Evolutionary conservation across 1,140 invertebrate species (phyloP).

Genomic region (Zaprionus vittiger): DNA sequence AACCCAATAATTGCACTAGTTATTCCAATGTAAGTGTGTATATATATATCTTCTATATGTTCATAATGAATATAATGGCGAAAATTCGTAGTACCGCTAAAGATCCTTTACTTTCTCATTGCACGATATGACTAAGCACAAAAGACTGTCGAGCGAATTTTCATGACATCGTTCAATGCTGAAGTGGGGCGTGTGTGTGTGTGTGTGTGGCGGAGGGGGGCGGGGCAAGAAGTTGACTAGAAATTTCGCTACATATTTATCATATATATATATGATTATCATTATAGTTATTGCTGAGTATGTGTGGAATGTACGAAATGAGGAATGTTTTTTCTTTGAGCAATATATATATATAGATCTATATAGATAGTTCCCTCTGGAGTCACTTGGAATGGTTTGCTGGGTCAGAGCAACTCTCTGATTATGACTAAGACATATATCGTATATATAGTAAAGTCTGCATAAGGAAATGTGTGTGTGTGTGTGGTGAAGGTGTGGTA

Average conservation of each 20-base stretch:
- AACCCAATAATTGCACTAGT: conserved; percentile 55
- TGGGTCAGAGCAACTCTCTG: neutral
- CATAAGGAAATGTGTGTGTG: neutral
- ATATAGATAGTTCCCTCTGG: neutral
- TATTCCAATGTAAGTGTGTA: conserved; percentile 27
- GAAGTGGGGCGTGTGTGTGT: conserved; percentile 15
- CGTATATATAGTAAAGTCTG: neutral
- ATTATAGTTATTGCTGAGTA: conserved; percentile 5
- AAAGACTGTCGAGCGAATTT: conserved; percentile 1
- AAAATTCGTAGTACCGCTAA: conserved; percentile 64
- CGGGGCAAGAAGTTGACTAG: conserved; percentile 81
- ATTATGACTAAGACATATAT: conserved; percentile 11
- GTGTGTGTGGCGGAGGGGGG: conserved; percentile 33
- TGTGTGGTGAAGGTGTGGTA: neutral
- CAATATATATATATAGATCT: neutral
- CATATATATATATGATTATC: conserved; percentile 35
- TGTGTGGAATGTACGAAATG: conserved; percentile 20
- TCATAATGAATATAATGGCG: conserved; percentile 31
- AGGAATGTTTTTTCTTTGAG: conserved; percentile 2
- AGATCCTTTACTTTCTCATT: conserved; percentile 37
- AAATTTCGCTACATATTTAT: conserved; percentile 74
- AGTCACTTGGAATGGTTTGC: conserved; percentile 36
- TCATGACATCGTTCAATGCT: neutral
- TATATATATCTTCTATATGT: conserved; percentile 23
- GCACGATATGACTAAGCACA: conserved; percentile 1